Base-by-base conservation (phyloP, 2,888 invertebrate species). In the Nemoura dubitans region DNA sequence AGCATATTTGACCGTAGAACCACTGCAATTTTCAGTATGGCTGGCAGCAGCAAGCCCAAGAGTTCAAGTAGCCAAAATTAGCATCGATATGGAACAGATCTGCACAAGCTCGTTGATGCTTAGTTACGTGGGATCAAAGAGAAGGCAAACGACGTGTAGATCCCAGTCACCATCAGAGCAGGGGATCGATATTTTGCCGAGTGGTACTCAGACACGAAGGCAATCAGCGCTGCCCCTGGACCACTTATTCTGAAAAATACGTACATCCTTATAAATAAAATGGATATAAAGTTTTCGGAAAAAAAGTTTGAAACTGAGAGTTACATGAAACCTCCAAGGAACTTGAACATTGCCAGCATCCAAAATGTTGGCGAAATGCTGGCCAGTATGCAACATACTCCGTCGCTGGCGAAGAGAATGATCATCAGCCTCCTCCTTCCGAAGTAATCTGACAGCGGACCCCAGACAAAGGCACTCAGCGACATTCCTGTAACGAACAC, bases 131-230 rank as follows among this genome's bases (percentile, higher is more conserved):
- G 90, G 82, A 91, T 89, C 25, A 94, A 91, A 85, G 95, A 92
- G 89, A 93, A 94, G 78, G 94, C 95, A 28, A 94, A 89, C 85
- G 94, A 94, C 89, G 94, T 94, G 90, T 95, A 94, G n/a, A 95
- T 92, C 86, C 95, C 95, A 29, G 94, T 92, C 85, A 94, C 92
- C 89, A 95, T 93, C 88, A 96, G 93, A 77, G 96, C 93, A 21
- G 94, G 92, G 0, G 95, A 93, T 14, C 96, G 93, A 89, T 95
- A 93, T 87, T 94, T 93, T 0, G 93, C 92, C 29, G 94, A 93
- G 90, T 96, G 96, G 86, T 96, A 93, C 91, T 97, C 97, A 0
- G 95, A 94, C 82, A 96, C 90, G 90, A 96, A 96, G 0, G 95
- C 93, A 90, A 95, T 93, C 81, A 96, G 91, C 3, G 96, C 94